Conservation (phyloP, 2,113 vertebrate genomes). For the Ibidorhyncha struthersii region DNA sequence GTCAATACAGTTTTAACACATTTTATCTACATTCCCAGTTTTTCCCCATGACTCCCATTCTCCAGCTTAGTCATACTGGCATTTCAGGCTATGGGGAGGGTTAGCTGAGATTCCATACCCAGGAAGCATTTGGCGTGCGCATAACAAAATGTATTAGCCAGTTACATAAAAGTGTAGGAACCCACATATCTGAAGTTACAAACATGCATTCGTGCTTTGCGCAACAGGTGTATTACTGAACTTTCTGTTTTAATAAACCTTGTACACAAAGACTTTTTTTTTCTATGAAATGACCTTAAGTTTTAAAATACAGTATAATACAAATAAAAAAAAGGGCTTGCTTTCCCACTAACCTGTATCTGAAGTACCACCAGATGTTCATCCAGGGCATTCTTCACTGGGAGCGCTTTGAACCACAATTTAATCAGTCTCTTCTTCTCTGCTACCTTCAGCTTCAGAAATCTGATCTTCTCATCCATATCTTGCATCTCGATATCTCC, state of each 20-base stretch:
- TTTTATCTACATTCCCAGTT: conserved; percentile 27
- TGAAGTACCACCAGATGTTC: conserved; percentile 77
- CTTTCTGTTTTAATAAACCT: not conserved
- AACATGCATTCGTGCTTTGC: not conserved
- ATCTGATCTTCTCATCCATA: conserved; percentile 83
- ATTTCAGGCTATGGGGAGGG: not conserved
- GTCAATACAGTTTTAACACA: conserved; percentile 18
- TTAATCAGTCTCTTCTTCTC: conserved; percentile 83
- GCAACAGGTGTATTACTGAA: not conserved
- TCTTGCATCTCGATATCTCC: conserved; percentile 76
- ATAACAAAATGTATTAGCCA: not conserved
- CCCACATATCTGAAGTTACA: not conserved
- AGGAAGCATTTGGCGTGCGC: not conserved
- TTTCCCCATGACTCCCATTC: conserved; percentile 27
- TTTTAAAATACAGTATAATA: not conserved
- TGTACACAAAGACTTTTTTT: not conserved
- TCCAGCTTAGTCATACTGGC: conserved; percentile 48
- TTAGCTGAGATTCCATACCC: not conserved
- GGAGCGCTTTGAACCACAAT: conserved; percentile 70
- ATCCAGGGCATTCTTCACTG: conserved; percentile 74
- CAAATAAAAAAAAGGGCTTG: not conserved
- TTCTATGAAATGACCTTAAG: not conserved
- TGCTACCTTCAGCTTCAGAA: conserved; percentile 77
- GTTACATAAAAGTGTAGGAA: not conserved
- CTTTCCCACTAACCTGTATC: conserved; percentile 79